Base-by-base conservation (phyloP, 2,888 invertebrate genomes). In the Ecdyonurus torrentis region DNA sequence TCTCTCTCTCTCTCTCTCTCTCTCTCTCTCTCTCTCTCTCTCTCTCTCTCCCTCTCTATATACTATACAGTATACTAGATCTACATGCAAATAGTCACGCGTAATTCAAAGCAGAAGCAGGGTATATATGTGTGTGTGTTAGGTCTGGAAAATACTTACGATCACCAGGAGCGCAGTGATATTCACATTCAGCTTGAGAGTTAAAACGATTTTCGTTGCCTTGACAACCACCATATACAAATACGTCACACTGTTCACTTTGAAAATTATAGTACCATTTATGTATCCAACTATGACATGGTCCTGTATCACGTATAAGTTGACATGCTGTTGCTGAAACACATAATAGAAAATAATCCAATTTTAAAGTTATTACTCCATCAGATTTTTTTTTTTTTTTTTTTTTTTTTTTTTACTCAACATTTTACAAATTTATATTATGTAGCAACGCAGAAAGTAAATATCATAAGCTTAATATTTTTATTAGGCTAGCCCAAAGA, bases 251-350 rank as follows among this genome's bases (percentile, higher is more conserved):
- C 18, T 73, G 73, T 52, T 78, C 74, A 1, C 72, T 73, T 1
- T 72, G 72, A 0, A 75, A 71, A 71, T 93, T 86, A 72, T 83
- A 94, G 77, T 84, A 91, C 81, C 84, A 95, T 1, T 83, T 81
- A 0, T 83, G 79, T 23, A 82, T 75, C 64, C 79, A 79, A 15
- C 79, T 80, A 15, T 81, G 79, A 70, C 92, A 93, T 19, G 86
- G 83, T 1, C 85, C 86, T 59, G 82, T 74, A 52, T 87, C 86
- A 0, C 78, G 75, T 0, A 84, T 82, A 52, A 59, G 59, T 24
- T 37, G 22, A 23, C 63, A 63, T 37, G 23, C 50, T 7, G 5
- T 23, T 37, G 25, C 63, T 63, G 52, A 52, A 63, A 59, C 55
- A 20, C 3, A 5, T n/a, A 55, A 55, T n/a, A 55, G 5, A 55